Evolutionary conservation across 2,113 vertebrate genomes (phyloP).

Genomic region (Bombycilla garrulus): DNA sequence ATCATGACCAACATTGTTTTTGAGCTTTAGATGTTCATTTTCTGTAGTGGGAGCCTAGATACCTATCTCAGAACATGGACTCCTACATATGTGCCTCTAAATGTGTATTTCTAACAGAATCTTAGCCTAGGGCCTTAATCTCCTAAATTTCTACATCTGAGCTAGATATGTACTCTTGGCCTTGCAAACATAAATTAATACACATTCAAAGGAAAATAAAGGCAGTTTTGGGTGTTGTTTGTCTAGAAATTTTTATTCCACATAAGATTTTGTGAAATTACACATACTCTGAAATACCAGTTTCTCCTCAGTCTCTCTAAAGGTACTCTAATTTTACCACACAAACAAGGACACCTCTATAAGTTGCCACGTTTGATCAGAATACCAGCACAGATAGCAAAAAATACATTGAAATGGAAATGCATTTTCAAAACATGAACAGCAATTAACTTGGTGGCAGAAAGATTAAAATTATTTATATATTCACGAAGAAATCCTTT

Average conservation of each 20-base stretch:
- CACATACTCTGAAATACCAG: not conserved
- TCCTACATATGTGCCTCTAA: not conserved
- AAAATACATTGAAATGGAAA: not conserved
- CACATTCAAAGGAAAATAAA: not conserved
- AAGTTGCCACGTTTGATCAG: not conserved
- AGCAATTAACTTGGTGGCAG: not conserved
- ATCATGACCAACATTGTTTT: not conserved
- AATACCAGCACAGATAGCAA: not conserved
- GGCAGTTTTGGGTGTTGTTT: not conserved
- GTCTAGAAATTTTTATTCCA: not conserved
- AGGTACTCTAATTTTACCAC: not conserved
- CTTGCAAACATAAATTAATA: not conserved
- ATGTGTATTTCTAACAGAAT: not conserved
- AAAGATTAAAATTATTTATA: not conserved
- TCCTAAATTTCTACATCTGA: not conserved
- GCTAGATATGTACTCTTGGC: not conserved
- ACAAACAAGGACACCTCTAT: not conserved
- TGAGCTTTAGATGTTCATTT: not conserved
- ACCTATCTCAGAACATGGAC: accelerated
- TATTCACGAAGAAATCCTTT: not conserved
- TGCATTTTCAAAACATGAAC: not conserved
- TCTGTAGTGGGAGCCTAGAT: not conserved
- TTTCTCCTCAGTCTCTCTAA: not conserved
- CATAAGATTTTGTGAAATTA: not conserved
- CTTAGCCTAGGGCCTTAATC: not conserved